Conservation (phyloP, 2,113 vertebrate species). For the Ceuthmochares aereus region DNA sequence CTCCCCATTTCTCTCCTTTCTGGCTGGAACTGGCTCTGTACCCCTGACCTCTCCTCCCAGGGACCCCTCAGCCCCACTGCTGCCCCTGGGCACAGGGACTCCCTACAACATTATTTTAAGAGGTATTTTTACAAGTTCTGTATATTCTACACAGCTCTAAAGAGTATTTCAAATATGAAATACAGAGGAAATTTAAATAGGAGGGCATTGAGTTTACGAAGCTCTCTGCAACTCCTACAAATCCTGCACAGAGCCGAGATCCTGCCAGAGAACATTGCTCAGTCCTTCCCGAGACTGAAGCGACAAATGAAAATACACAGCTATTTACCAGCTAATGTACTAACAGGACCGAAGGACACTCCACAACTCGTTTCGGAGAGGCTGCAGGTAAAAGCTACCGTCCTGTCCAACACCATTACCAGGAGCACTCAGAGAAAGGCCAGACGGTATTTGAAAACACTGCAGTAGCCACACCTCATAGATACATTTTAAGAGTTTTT, state of each 20-base stretch:
- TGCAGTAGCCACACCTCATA: neutral
- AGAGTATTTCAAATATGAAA: neutral
- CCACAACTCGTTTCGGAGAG: neutral
- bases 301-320: rapidly evolving
- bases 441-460: neutral
- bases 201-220: neutral
- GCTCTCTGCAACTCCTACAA: rapidly evolving
- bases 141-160: neutral
- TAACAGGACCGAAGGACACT: neutral
- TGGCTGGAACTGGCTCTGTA: rapidly evolving
- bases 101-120: neutral
- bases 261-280: rapidly evolving
- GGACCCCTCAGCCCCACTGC: too few species aligned
- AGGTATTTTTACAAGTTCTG: neutral
- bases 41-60: rapidly evolving
- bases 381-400: neutral
- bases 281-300: neutral
- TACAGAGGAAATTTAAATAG: neutral
- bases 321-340: neutral
- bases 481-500: neutral
- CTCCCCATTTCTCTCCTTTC: neutral
- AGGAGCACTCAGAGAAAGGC: neutral
- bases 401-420: neutral
- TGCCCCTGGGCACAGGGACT: rapidly evolving
- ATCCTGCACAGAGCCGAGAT: rapidly evolving